Percentiles rank a stretch among this genome's conserved stretches.
phyloP scores from a whole-genome alignment of 2,888 invertebrate genomes.

The Eristalis tenax region DNA sequence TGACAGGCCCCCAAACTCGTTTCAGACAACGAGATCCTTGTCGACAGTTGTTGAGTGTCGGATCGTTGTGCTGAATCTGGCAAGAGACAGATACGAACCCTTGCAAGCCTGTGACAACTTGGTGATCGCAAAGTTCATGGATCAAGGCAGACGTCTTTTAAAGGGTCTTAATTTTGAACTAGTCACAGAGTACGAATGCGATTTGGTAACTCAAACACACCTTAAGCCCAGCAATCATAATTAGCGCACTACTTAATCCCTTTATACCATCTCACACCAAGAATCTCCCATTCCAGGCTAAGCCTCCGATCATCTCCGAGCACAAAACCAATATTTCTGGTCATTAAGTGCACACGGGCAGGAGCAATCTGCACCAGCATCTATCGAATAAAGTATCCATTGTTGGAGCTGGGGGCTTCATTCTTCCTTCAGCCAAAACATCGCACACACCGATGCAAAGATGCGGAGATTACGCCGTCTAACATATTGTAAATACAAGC shows the following conservation, averaged over 20 bases:
- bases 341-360: not conserved
- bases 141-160: no score
- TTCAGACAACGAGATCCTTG: no score
- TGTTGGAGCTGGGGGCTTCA: not conserved
- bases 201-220: not conserved
- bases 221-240: not conserved
- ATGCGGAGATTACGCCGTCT: slow-evolving; percentile 30
- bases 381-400: not conserved
- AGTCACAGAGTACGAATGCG: no score
- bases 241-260: not conserved
- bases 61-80: no score
- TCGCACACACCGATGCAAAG: slow-evolving; percentile 10
- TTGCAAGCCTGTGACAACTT: no score
- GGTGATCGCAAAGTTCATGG: no score
- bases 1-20: no score
- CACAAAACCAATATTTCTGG: slow-evolving; percentile 9
- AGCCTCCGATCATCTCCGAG: not conserved
- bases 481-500: slow-evolving; percentile 33
- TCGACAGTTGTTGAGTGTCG: no score
- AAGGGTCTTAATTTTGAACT: no score
- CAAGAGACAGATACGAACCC: no score
- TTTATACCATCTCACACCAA: not conserved
- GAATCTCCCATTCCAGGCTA: not conserved
- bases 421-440: slow-evolving; percentile 9
- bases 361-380: not conserved